Base-by-base conservation (phyloP, 2,888 invertebrate species). In the Parascotia fuliginaria region DNA sequence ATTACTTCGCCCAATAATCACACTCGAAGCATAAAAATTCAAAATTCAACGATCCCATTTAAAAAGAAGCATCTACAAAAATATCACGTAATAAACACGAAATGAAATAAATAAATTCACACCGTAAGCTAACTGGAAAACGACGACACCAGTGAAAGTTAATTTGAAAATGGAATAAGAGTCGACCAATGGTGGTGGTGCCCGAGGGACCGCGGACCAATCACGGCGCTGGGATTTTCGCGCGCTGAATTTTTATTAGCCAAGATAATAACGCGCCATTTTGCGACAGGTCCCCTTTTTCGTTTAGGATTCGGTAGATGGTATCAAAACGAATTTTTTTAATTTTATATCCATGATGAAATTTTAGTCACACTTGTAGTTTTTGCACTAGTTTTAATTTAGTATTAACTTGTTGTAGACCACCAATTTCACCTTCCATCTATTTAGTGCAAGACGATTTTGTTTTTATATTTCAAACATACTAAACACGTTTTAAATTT, bases 181-280 rank as follows among this genome's bases (percentile, higher is more conserved):
- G 62, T 64, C 82, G 74, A 74, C 91, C 92, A 91, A 92, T 90
- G 75, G 83, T 71, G 78, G 55, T 62, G 66, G 69, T 70, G 76
- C 83, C 73, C 83, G 67, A 69, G 87, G 89, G 85, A 81, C 77
- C 71, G 73, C 53, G 77, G 77, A 57, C 91, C 89, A 91, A 91
- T 90, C 74, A 73, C 70, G 62, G 66, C 68, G 73, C 72, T 56
- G 72, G 78, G 83, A 87, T 89, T 89, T 92, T 89, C 91, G 91
- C 91, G 91, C 89, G 89, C 87, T 87, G 91, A 90, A 91, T 92
- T 91, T 92, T 91, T 92, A 92, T 92, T 92, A 91, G 89, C 85
- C 70, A 55, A 82, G 89, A 90, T 90, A 90, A 90, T 90, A 90
- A 88, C 82, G 79, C 86, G 88, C 88, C 91, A 90, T 90, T 89